Evolutionary conservation across 2,888 invertebrate species (phyloP).

Genomic region (Phaonia tiefii): DNA sequence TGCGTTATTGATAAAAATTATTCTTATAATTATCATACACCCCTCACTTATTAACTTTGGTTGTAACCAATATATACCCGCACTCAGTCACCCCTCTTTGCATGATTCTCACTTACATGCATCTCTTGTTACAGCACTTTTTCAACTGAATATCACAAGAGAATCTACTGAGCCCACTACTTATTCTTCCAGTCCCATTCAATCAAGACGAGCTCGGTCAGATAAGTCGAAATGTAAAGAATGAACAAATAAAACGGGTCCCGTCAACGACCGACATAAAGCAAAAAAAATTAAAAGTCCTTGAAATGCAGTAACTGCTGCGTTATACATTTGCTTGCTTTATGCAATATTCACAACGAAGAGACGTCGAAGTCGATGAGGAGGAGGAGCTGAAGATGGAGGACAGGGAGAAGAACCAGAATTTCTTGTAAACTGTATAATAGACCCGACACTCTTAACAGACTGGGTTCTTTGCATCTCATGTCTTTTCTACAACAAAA

Average conservation of each 20-base stretch:
- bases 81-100: neutral
- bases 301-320: slow-evolving; percentile 74
- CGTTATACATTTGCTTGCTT: slow-evolving; percentile 69
- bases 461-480: too few species aligned
- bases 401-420: slow-evolving; percentile 58
- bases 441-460: neutral
- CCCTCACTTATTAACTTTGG: too few species aligned
- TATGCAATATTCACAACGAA: neutral
- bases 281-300: slow-evolving; percentile 72
- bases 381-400: neutral
- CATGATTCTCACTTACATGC: neutral
- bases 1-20: too few species aligned
- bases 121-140: slow-evolving; percentile 39
- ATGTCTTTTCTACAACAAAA: too few species aligned
- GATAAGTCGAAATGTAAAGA: neutral
- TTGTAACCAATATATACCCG: too few species aligned
- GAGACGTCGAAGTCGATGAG: too few species aligned
- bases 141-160: slow-evolving; percentile 42
- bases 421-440: slow-evolving; percentile 57
- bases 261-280: slow-evolving; percentile 70
- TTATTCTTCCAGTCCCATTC: too few species aligned
- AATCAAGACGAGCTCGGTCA: too few species aligned
- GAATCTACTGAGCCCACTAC: too few species aligned
- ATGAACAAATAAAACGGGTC: slow-evolving; percentile 49
- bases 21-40: too few species aligned